Percentiles rank a stretch among this genome's conserved stretches.
These are phyloP conservation scores for Halictus rubicundus DNA, from an alignment of 1,140 invertebrate species.

Conservation along the genomic window DNA sequence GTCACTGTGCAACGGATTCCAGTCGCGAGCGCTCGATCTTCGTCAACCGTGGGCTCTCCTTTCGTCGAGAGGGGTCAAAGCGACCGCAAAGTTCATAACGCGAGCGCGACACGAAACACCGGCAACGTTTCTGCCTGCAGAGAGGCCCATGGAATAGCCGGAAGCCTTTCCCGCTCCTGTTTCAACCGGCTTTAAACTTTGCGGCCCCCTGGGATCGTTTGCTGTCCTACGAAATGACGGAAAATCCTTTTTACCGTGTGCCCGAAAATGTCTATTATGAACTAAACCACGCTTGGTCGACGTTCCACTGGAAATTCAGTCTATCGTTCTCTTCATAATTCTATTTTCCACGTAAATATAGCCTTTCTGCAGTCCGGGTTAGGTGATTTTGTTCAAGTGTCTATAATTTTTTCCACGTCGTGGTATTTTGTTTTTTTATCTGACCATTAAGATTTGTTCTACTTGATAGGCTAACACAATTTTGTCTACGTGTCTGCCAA, in stretches of 20 bases:
- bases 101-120: not conserved
- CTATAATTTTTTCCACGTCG: no score
- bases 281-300: constrained; percentile 1
- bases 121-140: not conserved
- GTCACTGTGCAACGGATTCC: not conserved
- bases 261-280: not conserved
- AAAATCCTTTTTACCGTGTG: no score
- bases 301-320: not conserved
- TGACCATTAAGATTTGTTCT: no score
- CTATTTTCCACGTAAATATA: no score
- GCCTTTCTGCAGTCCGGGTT: no score
- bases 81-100: constrained; percentile 39
- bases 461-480: no score
- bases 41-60: not conserved
- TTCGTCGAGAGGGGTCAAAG: constrained; percentile 11
- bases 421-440: no score
- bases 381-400: no score
- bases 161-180: constrained; percentile 7
- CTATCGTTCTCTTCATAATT: no score
- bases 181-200: constrained; percentile 17
- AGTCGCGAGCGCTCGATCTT: not conserved
- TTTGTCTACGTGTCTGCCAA: no score
- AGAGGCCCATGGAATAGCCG: not conserved
- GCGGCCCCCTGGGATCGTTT: not conserved
- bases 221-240: not conserved